A percentile compares a stretch with the other conserved stretches of the same genome.
These are phyloP conservation scores for Mugil cephalus DNA, from an alignment of 2,113 vertebrate genomes.

Conservation along the genomic window DNA sequence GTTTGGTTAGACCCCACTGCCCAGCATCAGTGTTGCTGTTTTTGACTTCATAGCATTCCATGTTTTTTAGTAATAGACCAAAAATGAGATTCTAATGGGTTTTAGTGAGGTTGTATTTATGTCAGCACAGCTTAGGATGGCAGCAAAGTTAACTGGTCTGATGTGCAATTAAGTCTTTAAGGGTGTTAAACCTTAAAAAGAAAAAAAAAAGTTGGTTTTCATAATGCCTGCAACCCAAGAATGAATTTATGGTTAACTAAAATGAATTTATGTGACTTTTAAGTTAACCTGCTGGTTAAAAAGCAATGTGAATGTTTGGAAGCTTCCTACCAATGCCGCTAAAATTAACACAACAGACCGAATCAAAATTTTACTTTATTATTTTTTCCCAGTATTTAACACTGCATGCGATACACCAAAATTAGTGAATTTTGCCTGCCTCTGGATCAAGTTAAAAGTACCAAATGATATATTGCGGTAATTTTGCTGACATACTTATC, in stretches of 20 bases:
- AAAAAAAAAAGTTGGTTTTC: background rate
- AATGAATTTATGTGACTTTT: background rate
- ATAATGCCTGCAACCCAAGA: slow-evolving; percentile 11
- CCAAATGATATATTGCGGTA: background rate
- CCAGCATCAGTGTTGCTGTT: slow-evolving; percentile 55
- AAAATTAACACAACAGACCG: background rate
- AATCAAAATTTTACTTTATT: background rate
- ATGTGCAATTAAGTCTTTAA: background rate
- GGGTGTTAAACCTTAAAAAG: no score
- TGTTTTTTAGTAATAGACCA: slow-evolving; percentile 54
- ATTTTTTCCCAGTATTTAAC: background rate
- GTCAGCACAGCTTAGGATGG: background rate
- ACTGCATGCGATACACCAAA: slow-evolving; percentile 17
- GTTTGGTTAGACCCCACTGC: slow-evolving; percentile 49
- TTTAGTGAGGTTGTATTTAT: slow-evolving; percentile 15
- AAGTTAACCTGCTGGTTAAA: background rate
- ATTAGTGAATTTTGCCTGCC: slow-evolving; percentile 11
- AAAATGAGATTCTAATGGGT: slow-evolving; percentile 27
- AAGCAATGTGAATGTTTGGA: background rate
- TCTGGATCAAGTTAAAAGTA: slow-evolving; percentile 7
- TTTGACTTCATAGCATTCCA: slow-evolving; percentile 81
- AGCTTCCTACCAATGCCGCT: background rate
- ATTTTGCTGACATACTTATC: slow-evolving; percentile 23
- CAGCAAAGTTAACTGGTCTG: slow-evolving; percentile 8
- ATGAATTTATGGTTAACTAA: background rate